These are phyloP conservation scores for Brachionichthys hirsutus DNA, from an alignment of 2,113 vertebrate genomes.

Conservation along the genomic window DNA sequence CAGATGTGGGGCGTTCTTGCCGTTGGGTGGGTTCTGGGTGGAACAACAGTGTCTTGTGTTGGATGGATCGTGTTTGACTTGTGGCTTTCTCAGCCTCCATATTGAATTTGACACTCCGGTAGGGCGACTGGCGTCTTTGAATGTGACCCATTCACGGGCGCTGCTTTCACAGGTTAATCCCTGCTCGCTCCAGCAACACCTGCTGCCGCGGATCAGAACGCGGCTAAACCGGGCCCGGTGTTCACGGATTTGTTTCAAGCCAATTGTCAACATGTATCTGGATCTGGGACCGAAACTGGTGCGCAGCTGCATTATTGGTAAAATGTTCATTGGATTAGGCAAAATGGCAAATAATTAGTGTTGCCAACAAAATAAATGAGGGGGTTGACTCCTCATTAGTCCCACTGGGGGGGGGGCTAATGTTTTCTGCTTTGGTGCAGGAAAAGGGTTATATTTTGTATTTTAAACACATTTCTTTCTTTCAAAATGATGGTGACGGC, in stretches of 20 bases:
- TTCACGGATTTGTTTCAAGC: not conserved
- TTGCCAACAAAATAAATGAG: no score
- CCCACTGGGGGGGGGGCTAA: no score
- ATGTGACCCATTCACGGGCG: constrained; percentile 1
- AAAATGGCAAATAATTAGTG: no score
- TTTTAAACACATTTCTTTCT: no score
- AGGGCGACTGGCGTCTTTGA: constrained; percentile 9
- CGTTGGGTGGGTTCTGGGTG: not conserved
- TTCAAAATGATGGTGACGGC: no score
- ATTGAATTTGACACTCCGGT: not conserved
- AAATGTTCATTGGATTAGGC: no score
- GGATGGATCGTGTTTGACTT: constrained; percentile 22
- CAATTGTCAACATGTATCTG: not conserved
- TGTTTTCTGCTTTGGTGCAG: no score
- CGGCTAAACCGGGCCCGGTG: not conserved
- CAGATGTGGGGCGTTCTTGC: constrained; percentile 30
- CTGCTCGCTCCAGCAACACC: constrained; percentile 10
- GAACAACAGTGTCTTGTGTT: constrained; percentile 18
- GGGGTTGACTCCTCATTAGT: no score
- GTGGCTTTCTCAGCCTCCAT: not conserved
- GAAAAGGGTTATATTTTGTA: no score
- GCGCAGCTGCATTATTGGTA: no score
- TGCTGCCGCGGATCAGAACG: constrained; percentile 4
- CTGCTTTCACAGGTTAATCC: constrained; percentile 19
- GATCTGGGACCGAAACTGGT: not conserved